Evolutionary conservation across 2,113 vertebrate species (phyloP), one percentile per base, ranked within the genome.

Genomic region (Microcebus murinus): DNA sequence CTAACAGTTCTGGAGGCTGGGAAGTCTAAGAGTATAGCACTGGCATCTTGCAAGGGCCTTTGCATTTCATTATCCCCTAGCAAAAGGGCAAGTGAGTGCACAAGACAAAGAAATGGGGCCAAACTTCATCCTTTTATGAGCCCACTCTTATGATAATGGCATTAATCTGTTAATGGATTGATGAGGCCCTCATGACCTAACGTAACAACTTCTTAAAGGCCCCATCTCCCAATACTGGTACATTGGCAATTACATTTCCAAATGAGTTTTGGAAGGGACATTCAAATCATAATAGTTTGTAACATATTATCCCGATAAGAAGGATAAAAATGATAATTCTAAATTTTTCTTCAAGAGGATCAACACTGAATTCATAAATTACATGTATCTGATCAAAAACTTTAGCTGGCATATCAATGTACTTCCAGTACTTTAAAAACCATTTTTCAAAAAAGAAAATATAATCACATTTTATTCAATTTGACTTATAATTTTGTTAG

Each of bases 401-500:
- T 68, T 65, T 80, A 94, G 55, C 15, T n/a, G 31, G 29, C 0
- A 23, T 13, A 50, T 90, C 20, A 70, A 25, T 65, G 13, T 59
- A 79, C 31, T 10, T 52, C 36, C 23, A 91, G 39, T 88, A 31
- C 34, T 98, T 95, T 91, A 81, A 96, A 97, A 91, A 27, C 13
- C 25, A 87, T n/a, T 91, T 15, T 85, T 95, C 71, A 84, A 93
- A 89, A 88, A 13, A 18, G 70, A 89, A 94, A 96, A 50, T 87
- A 71, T 23, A 52, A 63, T 79, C 89, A 91, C 52, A 89, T 88
- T 57, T 74, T 76, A 91, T 77, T 36, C 77, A 71, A 73, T 61
- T 90, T 82, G 39, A 95, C 67, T 95, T 92, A 71, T 27, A 95
- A 87, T 95, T 85, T 57, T 91, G 27, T 92, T 97, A 92, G n/a